Evolutionary conservation across 2,113 vertebrate species (phyloP).

Genomic region (Lophius piscatorius): DNA sequence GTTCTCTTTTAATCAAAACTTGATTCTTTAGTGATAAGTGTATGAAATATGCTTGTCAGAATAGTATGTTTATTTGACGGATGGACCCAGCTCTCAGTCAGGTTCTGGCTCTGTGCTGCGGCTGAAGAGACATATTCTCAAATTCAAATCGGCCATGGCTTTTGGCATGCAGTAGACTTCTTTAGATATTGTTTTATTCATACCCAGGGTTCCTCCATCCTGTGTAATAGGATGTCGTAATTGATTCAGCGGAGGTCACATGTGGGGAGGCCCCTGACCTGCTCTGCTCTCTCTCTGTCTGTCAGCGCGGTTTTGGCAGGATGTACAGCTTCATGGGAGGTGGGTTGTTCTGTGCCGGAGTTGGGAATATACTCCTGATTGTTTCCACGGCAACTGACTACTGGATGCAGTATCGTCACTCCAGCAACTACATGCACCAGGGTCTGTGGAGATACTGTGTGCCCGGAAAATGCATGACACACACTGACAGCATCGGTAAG

Average conservation of each 20-base stretch:
- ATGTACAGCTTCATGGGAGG: conserved; percentile 88
- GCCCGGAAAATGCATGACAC: conserved; percentile 81
- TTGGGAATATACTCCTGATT: conserved; percentile 83
- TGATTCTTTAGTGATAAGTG: too few species aligned
- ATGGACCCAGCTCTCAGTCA: background rate
- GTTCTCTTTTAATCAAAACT: too few species aligned
- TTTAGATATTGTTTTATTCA: conserved; percentile 46
- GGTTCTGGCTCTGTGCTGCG: background rate
- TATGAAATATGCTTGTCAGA: conserved; percentile 1
- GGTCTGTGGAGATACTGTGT: conserved; percentile 84
- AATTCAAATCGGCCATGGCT: conserved; percentile 15
- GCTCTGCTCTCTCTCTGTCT: conserved; percentile 6
- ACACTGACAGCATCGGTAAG: conserved; percentile 84
- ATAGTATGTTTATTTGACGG: background rate
- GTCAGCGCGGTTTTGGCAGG: conserved; percentile 60
- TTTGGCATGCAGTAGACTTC: conserved; percentile 19
- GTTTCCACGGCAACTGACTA: conserved; percentile 84
- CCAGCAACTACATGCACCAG: conserved; percentile 83
- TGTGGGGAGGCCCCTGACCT: conserved; percentile 43
- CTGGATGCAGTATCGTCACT: conserved; percentile 84
- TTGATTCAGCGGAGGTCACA: conserved; percentile 11
- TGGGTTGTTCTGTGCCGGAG: conserved; percentile 82
- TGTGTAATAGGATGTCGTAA: conserved; percentile 38
- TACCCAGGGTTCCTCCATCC: background rate
- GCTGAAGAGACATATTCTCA: conserved; percentile 7